phyloP scores from a whole-genome alignment of 1,140 invertebrate species.

The Triops longicaudatus region DNA sequence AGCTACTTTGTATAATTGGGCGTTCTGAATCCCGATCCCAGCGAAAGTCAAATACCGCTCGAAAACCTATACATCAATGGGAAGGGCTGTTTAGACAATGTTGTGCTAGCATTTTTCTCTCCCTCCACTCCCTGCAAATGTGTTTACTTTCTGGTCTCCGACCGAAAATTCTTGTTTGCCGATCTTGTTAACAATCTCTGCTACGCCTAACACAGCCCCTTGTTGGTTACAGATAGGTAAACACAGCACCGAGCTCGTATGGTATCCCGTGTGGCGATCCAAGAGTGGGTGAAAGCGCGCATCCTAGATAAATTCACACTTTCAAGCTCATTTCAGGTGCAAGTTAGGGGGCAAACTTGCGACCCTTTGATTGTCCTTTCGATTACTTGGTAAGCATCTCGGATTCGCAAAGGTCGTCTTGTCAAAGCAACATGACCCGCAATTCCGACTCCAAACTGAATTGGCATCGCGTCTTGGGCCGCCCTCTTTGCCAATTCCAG shows the following conservation, averaged over 20 bases:
- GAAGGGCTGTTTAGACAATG: background rate
- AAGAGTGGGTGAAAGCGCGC: slow-evolving; percentile 82
- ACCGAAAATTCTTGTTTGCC: slow-evolving; percentile 67
- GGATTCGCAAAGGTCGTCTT: slow-evolving; percentile 81
- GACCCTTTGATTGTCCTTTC: background rate
- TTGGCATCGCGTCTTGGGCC: slow-evolving; percentile 42
- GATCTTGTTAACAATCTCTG: slow-evolving; percentile 94
- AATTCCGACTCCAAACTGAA: slow-evolving; percentile 84
- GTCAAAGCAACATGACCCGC: slow-evolving; percentile 78
- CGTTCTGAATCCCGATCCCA: slow-evolving; percentile 94
- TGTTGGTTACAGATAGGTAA: slow-evolving; percentile 94
- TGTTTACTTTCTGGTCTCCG: slow-evolving; percentile 69
- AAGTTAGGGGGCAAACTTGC: background rate
- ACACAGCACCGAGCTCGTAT: slow-evolving; percentile 79
- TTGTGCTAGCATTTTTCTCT: no score
- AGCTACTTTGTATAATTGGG: slow-evolving; percentile 89
- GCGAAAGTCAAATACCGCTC: slow-evolving; percentile 86
- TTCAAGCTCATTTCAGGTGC: background rate
- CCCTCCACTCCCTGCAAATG: background rate
- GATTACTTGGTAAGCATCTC: slow-evolving; percentile 71
- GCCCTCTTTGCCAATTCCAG: slow-evolving; percentile 58
- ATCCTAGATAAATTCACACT: slow-evolving; percentile 45
- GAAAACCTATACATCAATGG: slow-evolving; percentile 44
- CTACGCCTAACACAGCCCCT: slow-evolving; percentile 90
- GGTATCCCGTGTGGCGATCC: slow-evolving; percentile 84